Base-by-base conservation (phyloP, 2,888 invertebrate species). In the Leucophenga maculata region DNA sequence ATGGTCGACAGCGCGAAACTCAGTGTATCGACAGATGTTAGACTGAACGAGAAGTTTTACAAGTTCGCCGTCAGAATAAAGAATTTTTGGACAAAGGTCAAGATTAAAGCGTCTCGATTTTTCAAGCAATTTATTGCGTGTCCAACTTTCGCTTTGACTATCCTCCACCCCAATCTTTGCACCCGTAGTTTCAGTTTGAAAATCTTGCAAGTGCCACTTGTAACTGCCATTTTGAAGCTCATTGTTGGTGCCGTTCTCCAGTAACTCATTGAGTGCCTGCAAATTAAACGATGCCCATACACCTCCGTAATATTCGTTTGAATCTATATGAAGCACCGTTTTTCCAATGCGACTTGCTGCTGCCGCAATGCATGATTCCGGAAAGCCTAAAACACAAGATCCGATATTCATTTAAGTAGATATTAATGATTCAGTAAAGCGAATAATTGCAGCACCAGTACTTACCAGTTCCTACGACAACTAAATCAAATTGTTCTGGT, bases 21-120 rank as follows among this genome's bases (percentile, higher is more conserved):
- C 99, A 16, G 97, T 95, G 89, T 99, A 99, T 73, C 98, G 94
- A 64, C 97, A 96, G 69, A 99, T 97, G 89, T 98, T 98, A 4
- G 99, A 99, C 0, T 96, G 95, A 73, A 98, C 97, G 69, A 99
- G 90, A 13, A 99, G 90, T 83, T 98, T 95, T 1, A 99, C 98
- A 80, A 98, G 91, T 59, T 95, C 93, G 0, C 98, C 98, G 77
- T 94, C 91, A 6, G 97, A 94, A 89, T 94, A 97, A 72, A 98
- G 90, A 68, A 98, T 87, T 91, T 97, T 98, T 48, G 98, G 98
- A 67, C 95, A 92, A 81, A 98, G 90, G 89, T 99, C 99, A 82
- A 99, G 92, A 86, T 97, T 98, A 87, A 98, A 99, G 88, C 93
- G 94, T 79, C 95, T 91, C 74, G 94, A 94, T 77, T 94, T 92